phyloP scores from a whole-genome alignment of 1,140 invertebrate species.

The Marisa cornuarietis region DNA sequence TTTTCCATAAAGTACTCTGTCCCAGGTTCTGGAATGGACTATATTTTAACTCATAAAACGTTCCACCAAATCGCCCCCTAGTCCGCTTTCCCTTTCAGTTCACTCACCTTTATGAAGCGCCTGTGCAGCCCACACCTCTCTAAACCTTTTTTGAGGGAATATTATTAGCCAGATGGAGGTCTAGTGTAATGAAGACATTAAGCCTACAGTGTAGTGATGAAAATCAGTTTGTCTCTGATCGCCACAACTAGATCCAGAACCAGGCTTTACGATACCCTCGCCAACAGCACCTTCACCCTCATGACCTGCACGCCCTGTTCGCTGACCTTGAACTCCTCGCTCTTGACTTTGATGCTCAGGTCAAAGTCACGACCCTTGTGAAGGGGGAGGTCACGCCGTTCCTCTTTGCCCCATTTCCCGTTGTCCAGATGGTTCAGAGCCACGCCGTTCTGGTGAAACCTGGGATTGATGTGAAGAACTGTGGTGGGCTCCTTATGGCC shows the following conservation, averaged over 20 bases:
- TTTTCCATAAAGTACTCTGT: no score
- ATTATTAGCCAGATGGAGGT: background rate
- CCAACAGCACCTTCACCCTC: background rate
- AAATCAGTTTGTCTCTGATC: no score
- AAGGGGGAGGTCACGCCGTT: conserved; percentile 74
- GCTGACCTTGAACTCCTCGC: conserved; percentile 74
- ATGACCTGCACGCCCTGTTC: background rate
- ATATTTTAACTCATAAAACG: no score
- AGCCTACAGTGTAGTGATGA: background rate
- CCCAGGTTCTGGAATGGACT: no score
- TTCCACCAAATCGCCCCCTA: no score
- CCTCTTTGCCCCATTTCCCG: conserved; percentile 77
- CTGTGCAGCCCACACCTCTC: background rate
- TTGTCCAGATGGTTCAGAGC: conserved; percentile 77
- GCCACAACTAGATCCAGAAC: no score
- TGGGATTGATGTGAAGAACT: conserved; percentile 79
- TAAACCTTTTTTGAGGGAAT: no score
- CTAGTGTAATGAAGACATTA: background rate
- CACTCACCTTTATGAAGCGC: no score
- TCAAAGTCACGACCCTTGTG: conserved; percentile 76
- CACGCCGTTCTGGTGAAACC: conserved; percentile 66
- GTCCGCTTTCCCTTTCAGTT: no score
- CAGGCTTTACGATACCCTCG: no score
- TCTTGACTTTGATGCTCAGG: conserved; percentile 77
- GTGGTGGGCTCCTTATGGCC: conserved; percentile 63